Conservation (phyloP, 2,113 vertebrate species). For the Micronisus gabar region DNA sequence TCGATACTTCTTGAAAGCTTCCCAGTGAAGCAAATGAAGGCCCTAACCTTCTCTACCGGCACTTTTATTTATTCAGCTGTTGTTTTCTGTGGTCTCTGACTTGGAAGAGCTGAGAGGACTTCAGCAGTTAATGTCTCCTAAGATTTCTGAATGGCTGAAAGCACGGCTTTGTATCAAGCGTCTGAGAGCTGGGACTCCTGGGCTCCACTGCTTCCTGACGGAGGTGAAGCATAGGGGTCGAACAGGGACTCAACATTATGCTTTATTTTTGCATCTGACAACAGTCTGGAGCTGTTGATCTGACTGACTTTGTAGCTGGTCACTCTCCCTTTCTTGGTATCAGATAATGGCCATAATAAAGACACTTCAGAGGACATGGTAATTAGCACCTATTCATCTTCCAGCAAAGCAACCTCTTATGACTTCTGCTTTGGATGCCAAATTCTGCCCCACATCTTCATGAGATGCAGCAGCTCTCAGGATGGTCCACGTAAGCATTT, state of each 20-base stretch:
- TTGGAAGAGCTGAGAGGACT: not conserved
- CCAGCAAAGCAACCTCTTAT: not conserved
- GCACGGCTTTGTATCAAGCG: not conserved
- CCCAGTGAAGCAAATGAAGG: not conserved
- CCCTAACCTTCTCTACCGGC: not conserved
- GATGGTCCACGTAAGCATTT: fast-evolving
- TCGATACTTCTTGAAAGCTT: not conserved
- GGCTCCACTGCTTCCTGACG: not conserved
- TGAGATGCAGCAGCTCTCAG: not conserved
- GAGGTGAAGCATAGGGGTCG: not conserved
- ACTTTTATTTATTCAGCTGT: not conserved
- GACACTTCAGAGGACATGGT: not conserved
- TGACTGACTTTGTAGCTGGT: not conserved
- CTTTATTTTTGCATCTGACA: not conserved
- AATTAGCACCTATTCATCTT: not conserved
- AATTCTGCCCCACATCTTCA: not conserved
- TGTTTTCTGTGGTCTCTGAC: not conserved
- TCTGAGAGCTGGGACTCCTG: not conserved
- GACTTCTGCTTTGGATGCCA: not conserved
- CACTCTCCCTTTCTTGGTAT: not conserved
- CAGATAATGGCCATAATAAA: not conserved
- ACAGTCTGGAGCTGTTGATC: not conserved
- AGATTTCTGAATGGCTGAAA: not conserved
- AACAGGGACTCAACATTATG: not conserved
- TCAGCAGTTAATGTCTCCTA: not conserved